Percentiles rank a stretch among this genome's conserved stretches.
Evolutionary conservation across 37 sponge, comb jelly and placozoan genomes (phyloP).

Genomic region (Bolinopsis microptera): DNA sequence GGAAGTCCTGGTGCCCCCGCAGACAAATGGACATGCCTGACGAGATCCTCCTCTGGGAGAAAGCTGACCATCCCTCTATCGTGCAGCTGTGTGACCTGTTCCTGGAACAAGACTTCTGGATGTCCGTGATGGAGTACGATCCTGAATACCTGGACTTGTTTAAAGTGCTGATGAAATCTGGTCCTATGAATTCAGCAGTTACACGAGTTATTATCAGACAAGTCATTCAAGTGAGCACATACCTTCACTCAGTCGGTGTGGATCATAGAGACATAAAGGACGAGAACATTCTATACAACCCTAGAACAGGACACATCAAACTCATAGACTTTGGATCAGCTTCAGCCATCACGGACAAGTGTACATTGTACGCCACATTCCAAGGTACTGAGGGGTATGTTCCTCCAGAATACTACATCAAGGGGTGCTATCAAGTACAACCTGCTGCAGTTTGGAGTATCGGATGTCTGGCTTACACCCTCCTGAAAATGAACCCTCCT

Average conservation of each 20-base stretch:
- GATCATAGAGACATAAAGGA: constrained; percentile 56
- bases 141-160: background rate
- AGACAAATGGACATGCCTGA: background rate
- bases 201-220: constrained; percentile 22
- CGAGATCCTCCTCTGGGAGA: background rate
- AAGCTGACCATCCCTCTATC: background rate
- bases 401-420: constrained; percentile 10
- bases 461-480: constrained; percentile 30
- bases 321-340: constrained; percentile 47
- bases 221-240: background rate
- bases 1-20: constrained; percentile 20
- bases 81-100: constrained; percentile 13
- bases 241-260: background rate
- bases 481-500: background rate
- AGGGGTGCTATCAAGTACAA: background rate
- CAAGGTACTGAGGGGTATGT: constrained; percentile 42
- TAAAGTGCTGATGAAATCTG: background rate
- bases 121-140: constrained; percentile 47
- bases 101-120: constrained; percentile 38
- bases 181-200: background rate
- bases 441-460: constrained; percentile 12
- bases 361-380: background rate
- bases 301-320: constrained; percentile 32
- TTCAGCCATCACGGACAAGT: background rate
- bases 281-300: constrained; percentile 55